Conservation (phyloP, 2,888 invertebrate species). For the Lymantria dispar region DNA sequence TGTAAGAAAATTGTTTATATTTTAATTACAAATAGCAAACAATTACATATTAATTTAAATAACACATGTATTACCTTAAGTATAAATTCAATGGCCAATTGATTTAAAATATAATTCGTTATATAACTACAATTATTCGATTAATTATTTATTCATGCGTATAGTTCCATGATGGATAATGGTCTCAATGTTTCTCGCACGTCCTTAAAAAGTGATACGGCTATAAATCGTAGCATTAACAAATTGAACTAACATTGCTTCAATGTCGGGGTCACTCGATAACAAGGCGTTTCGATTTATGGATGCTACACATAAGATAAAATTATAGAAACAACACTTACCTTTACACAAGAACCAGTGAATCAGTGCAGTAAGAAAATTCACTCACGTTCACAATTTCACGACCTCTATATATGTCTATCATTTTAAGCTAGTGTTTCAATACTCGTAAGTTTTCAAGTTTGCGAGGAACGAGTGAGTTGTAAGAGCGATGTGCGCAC, state of each 20-base stretch:
- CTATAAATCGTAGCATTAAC: slow-evolving; percentile 45
- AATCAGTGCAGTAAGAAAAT: slow-evolving; percentile 4
- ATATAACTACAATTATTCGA: no score
- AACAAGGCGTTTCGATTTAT: slow-evolving; percentile 46
- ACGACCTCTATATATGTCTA: slow-evolving; percentile 9
- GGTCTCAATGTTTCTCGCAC: slow-evolving; percentile 35
- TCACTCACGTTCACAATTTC: slow-evolving; percentile 25
- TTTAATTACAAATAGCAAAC: no score
- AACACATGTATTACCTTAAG: no score
- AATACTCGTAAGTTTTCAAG: slow-evolving; percentile 29
- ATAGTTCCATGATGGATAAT: neutral
- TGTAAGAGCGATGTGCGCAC: slow-evolving; percentile 20
- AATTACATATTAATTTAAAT: no score
- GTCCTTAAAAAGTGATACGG: slow-evolving; percentile 36
- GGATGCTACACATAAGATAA: slow-evolving; percentile 25
- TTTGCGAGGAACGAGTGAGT: slow-evolving; percentile 30
- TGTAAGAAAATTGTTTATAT: no score
- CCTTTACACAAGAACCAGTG: slow-evolving; percentile 15
- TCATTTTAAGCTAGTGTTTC: slow-evolving; percentile 12
- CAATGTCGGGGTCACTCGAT: slow-evolving; percentile 60
- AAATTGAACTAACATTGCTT: slow-evolving; percentile 57
- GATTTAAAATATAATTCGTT: no score
- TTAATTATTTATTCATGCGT: no score
- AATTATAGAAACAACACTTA: slow-evolving; percentile 28
- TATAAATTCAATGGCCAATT: no score